A percentile compares a stretch with the other conserved stretches of the same genome.
These are phyloP conservation scores for Crocuta crocuta DNA, from an alignment of 2,113 vertebrate species.

Conservation along the genomic window DNA sequence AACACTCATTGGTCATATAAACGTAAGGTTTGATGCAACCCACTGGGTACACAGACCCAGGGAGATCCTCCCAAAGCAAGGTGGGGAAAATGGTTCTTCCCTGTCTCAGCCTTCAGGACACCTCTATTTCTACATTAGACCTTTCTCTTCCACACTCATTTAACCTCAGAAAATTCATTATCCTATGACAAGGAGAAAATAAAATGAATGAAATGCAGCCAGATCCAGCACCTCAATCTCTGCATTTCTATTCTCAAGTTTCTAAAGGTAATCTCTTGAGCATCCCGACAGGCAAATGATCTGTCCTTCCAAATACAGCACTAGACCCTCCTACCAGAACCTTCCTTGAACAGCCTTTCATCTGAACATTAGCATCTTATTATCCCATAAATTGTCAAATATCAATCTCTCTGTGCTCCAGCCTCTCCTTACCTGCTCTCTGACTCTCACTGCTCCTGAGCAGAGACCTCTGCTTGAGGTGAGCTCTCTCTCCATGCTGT, in stretches of 20 bases:
- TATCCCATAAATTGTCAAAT: background rate
- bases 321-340: background rate
- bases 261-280: slow-evolving; percentile 1
- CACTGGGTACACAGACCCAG: background rate
- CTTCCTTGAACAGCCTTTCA: background rate
- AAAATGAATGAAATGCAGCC: background rate
- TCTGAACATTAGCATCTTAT: background rate
- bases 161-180: background rate
- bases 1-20: background rate
- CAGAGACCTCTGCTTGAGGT: background rate
- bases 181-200: background rate
- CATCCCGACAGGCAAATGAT: background rate
- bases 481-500: background rate
- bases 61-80: background rate
- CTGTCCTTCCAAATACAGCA: background rate
- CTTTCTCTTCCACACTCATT: background rate
- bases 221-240: background rate
- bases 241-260: background rate
- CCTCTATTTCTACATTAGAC: background rate
- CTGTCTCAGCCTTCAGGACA: background rate
- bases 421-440: background rate
- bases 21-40: background rate
- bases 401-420: background rate
- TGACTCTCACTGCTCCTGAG: background rate
- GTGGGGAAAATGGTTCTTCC: background rate